Base-by-base conservation (phyloP, 1,140 invertebrate species). In the Aphaenogaster floridana region DNA sequence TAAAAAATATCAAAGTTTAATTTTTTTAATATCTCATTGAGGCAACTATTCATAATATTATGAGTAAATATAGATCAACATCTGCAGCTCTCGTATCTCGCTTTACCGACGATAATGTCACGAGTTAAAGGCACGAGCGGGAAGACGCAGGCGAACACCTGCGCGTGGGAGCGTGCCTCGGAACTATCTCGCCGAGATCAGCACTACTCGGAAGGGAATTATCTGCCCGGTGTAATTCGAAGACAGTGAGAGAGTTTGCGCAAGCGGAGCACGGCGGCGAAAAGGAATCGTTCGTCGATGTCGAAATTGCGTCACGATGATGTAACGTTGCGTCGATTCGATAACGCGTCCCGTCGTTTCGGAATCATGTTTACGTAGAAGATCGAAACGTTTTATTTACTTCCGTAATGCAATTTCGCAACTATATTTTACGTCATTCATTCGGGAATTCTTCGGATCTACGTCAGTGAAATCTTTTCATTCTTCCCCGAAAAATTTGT, bases 121-220 rank as follows among this genome's bases (percentile, higher is more conserved):
- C 50, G 52, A 34, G 11, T 68, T 68, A 17, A 21, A 21, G 76
- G 48, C 42, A 61, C 42, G 72, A 77, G 59, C 84, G 39, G 3
- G 15, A 85, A n/a, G 42, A 45, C 28, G n/a, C 42, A 54, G 13
- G 6, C 17, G 42, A 72, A 87, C 86, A 87, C 86, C 68, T 83
- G 86, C 79, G 59, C 86, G 81, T 77, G 80, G 63, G 81, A 88
- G 86, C 64, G 61, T 11, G 66, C 21, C 69, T 74, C 57, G 57
- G 34, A 74, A 74, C 13, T 45, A 48, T 77, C 45, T 34, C 52
- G 42, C n/a, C 52, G 52, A 34, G 72, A 77, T 87, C 86, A 80
- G 59, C 78, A 61, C 11, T 88, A 88, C 86, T 78, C 64, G 81
- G 86, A 88, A 88, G 63, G 8, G 52, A 76, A 68, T 87, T 85